phyloP scores from a whole-genome alignment of 2,797 vertebrate species.

The Alfaro cultratus region DNA sequence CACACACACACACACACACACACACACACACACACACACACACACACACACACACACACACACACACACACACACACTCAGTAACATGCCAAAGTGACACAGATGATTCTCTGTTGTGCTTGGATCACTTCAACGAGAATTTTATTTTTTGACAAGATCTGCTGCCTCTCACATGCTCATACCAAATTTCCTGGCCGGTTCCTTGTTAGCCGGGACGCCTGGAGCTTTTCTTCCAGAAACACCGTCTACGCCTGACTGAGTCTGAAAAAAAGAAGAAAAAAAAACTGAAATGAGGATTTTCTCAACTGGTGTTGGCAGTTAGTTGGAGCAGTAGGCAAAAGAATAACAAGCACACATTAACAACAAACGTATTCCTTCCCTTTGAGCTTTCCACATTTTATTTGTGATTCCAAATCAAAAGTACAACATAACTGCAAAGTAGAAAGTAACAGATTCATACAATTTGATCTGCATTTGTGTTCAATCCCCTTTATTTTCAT shows the following conservation, averaged over 20 bases:
- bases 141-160: constrained; percentile 3
- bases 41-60: background rate
- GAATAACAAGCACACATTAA: background rate
- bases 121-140: constrained; percentile 4
- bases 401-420: background rate
- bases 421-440: background rate
- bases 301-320: constrained; percentile 6
- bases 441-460: background rate
- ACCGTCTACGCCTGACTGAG: constrained; percentile 66
- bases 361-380: background rate
- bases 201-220: constrained; percentile 70
- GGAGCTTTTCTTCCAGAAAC: constrained; percentile 73
- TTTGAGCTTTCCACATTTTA: background rate
- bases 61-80: constrained; percentile 22
- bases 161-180: constrained; percentile 35
- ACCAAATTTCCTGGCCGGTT: constrained; percentile 79
- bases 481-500: background rate
- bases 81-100: constrained; percentile 15
- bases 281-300: constrained; percentile 16
- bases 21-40: no score
- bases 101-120: constrained; percentile 6
- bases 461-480: background rate
- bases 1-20: no score
- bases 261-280: constrained; percentile 40
- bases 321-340: background rate